phyloP scores from a whole-genome alignment of 1,140 invertebrate genomes.

The Anastrepha ludens region DNA sequence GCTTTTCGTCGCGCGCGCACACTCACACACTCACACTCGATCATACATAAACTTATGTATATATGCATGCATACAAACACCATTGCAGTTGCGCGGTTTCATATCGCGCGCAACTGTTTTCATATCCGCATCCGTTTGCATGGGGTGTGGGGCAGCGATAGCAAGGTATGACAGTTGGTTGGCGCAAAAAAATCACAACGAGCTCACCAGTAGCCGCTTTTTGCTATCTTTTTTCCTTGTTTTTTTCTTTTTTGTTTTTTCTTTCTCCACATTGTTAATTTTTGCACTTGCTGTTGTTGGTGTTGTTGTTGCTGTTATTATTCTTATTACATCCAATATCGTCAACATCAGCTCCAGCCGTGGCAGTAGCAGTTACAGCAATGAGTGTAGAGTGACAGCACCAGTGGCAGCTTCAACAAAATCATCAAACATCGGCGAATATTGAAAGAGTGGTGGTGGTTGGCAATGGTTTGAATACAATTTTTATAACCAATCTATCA shows the following conservation, averaged over 20 bases:
- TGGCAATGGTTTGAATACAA: not conserved
- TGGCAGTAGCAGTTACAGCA: not conserved
- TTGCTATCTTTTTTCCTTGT: not conserved
- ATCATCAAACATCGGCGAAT: not conserved
- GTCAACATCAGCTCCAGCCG: not conserved
- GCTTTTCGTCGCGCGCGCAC: not conserved
- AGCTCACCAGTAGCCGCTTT: not conserved
- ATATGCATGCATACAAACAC: too few species aligned
- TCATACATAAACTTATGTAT: not conserved
- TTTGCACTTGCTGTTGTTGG: not conserved
- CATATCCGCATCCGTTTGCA: constrained; percentile 20
- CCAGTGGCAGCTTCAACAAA: not conserved
- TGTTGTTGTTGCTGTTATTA: not conserved
- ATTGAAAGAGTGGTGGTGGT: not conserved
- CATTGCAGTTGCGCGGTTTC: not conserved
- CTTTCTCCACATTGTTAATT: constrained; percentile 8
- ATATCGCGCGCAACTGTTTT: constrained; percentile 48
- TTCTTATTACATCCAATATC: not conserved
- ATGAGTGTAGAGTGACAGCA: not conserved
- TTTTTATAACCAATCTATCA: constrained; percentile 31
- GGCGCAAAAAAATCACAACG: constrained; percentile 6
- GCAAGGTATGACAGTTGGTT: constrained; percentile 24
- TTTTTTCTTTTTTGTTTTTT: not conserved
- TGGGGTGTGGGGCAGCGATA: not conserved
- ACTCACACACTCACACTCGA: not conserved